Evolutionary conservation across 2,797 vertebrate genomes (phyloP), one percentile per base, ranked within the genome.

Genomic region (Propithecus perrieri): DNA sequence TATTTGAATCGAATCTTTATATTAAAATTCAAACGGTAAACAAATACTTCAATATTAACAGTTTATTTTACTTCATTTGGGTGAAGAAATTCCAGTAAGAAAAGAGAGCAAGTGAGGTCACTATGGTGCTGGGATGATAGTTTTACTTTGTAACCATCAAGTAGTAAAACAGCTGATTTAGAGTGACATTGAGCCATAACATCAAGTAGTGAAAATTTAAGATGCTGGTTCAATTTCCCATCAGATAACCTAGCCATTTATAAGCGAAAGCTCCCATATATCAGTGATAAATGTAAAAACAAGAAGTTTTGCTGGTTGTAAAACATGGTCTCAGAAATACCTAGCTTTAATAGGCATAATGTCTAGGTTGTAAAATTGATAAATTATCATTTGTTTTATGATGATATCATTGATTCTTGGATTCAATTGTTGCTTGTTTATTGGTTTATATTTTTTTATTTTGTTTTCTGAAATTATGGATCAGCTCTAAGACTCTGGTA

Each of bases 171-270:
- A 20, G 8, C 78, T 96, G 92, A 71, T 95, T 95, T 92, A 93
- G 63, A 79, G n/a, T 72, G 85, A 71, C 50, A 72, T 4, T 97
- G 85, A 87, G 14, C 69, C 38, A 20, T 76, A 92, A 41, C 57
- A 50, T 59, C 59, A 91, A 78, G 67, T 26, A 43, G 63, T 84
- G 93, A 90, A 87, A 93, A 89, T 94, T 96, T 91, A 95, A 81
- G 80, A 53, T 22, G 63, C 59, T 17, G 15, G 17, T 94, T 85
- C 81, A 87, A 59, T 93, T 94, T 94, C 67, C 78, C 41, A 48
- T 95, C 84, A 94, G 83, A 76, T 38, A 97, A 48, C 18, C 41
- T 12, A 59, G 61, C 50, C 18, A 41, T 93, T 80, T 93, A 26
- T 76, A 89, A 87, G 26, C 85, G 74, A 90, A 86, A 53, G 43